Percentiles rank a stretch among this genome's conserved stretches.
phyloP scores from a whole-genome alignment of 2,888 invertebrate species.

The Oasisia sp. region DNA sequence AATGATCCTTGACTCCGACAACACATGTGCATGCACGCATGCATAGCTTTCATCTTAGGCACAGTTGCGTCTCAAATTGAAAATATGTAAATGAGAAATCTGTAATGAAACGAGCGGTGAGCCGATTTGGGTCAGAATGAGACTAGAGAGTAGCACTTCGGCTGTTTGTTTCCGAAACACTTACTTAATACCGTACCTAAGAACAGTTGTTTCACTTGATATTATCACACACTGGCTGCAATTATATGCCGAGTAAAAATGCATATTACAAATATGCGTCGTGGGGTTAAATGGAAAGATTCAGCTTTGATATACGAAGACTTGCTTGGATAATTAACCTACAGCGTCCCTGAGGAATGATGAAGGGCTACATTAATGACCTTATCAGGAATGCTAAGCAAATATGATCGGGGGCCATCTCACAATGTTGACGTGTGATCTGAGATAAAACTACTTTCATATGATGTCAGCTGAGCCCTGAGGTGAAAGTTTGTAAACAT shows the following conservation, averaged over 20 bases:
- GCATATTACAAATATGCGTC: background rate
- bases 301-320: background rate
- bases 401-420: too few species aligned
- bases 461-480: too few species aligned
- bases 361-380: too few species aligned
- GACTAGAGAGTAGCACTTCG: background rate
- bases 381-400: too few species aligned
- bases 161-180: background rate
- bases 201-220: background rate
- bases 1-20: too few species aligned
- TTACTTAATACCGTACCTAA: background rate
- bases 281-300: background rate
- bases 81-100: background rate
- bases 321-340: background rate
- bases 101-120: background rate
- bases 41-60: background rate
- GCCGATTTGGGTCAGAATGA: background rate
- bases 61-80: background rate
- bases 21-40: background rate
- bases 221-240: background rate
- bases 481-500: too few species aligned
- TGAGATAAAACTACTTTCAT: too few species aligned
- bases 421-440: too few species aligned
- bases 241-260: background rate
- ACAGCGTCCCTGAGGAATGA: background rate